Conservation (phyloP, 2,113 vertebrate genomes). For the Pseudolaguvia tuberculata region DNA sequence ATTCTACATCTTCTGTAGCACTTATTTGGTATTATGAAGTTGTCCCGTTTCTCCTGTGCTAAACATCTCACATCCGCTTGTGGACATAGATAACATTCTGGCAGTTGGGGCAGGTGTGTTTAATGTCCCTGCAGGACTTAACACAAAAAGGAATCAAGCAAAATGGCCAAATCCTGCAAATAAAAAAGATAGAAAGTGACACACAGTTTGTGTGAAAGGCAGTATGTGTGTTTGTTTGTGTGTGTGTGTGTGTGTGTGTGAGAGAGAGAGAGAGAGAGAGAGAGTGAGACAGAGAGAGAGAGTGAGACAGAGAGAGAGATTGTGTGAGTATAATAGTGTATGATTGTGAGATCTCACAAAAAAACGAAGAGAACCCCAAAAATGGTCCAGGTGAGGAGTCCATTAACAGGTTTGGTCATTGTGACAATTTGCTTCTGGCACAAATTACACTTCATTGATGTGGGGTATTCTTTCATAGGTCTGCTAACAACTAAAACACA, state of each 20-base stretch:
- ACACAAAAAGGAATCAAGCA: slow-evolving; percentile 83
- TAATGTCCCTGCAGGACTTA: slow-evolving; percentile 75
- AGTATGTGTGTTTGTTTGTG: not conserved
- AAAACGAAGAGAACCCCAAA: slow-evolving; percentile 1
- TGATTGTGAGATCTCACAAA: not conserved
- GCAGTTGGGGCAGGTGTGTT: slow-evolving; percentile 81
- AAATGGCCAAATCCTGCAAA: slow-evolving; percentile 73
- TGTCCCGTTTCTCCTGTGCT: not conserved
- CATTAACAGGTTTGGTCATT: slow-evolving; percentile 2
- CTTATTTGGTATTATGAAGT: not conserved
- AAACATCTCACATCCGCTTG: slow-evolving; percentile 61
- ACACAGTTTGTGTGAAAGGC: not conserved
- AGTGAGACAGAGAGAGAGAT: too few species aligned
- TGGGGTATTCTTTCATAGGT: slow-evolving; percentile 20
- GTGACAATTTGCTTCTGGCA: slow-evolving; percentile 55
- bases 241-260: too few species aligned
- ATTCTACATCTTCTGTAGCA: not conserved
- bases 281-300: too few species aligned
- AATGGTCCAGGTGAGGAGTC: slow-evolving; percentile 54
- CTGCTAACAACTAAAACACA: slow-evolving; percentile 39
- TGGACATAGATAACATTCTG: slow-evolving; percentile 63
- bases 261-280: too few species aligned
- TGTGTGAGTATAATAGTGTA: not conserved
- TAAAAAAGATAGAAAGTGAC: not conserved
- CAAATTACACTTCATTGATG: slow-evolving; percentile 51